Evolutionary conservation across 2,888 invertebrate genomes (phyloP).

Genomic region (Ochropleura leucogaster): DNA sequence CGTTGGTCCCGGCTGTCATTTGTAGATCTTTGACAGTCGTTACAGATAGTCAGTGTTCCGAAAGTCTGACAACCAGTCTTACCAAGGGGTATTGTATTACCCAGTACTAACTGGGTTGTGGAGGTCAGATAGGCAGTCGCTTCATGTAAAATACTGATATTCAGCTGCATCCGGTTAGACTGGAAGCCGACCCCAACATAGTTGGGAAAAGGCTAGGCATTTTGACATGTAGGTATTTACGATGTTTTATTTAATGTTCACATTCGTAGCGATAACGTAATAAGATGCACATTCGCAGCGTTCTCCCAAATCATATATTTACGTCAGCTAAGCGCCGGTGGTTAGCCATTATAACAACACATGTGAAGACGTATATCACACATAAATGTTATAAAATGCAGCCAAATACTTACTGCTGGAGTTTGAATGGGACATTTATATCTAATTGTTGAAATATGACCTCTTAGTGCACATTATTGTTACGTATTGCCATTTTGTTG

Average conservation of each 20-base stretch:
- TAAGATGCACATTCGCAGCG: constrained; percentile 1
- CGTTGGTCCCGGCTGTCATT: too few species aligned
- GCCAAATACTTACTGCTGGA: neutral
- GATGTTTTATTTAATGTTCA: neutral
- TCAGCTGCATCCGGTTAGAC: too few species aligned
- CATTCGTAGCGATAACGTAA: neutral
- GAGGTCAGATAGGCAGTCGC: too few species aligned
- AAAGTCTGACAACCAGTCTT: too few species aligned
- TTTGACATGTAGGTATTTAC: neutral
- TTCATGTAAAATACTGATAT: too few species aligned
- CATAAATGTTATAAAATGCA: constrained; percentile 35
- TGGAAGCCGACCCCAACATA: too few species aligned
- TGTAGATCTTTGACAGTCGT: too few species aligned
- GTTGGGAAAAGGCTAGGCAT: too few species aligned
- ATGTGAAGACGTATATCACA: constrained; percentile 19
- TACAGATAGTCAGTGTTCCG: too few species aligned
- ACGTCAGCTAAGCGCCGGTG: constrained; percentile 16
- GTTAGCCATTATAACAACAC: constrained; percentile 22
- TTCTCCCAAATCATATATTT: constrained; percentile 8
- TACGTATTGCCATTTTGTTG: constrained; percentile 2
- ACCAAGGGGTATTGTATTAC: too few species aligned
- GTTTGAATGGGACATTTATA: constrained; percentile 24
- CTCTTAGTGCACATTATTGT: constrained; percentile 5
- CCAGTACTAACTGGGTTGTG: too few species aligned
- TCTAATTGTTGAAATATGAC: constrained; percentile 17